A percentile compares a stretch with the other conserved stretches of the same genome.
Conservation (phyloP, 2,797 vertebrate genomes). For the Hemibagrus guttatus region DNA sequence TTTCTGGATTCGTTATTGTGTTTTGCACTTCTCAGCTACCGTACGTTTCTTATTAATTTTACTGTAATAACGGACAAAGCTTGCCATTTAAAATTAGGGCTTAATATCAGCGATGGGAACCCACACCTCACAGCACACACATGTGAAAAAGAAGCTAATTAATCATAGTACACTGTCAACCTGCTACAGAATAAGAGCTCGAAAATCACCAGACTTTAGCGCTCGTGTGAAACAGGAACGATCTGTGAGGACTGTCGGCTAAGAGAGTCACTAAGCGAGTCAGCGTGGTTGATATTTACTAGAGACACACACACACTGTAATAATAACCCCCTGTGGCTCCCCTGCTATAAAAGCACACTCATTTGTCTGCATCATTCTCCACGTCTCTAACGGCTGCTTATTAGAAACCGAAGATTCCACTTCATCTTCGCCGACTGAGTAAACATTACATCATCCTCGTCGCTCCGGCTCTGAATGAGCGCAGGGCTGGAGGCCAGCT, state of each 20-base stretch:
- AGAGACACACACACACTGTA: not conserved
- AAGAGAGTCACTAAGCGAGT: not conserved
- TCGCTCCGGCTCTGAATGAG: not conserved
- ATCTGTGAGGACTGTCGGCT: not conserved
- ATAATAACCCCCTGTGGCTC: constrained; percentile 1
- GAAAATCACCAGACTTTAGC: not conserved
- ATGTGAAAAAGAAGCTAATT: constrained; percentile 1
- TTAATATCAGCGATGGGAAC: not conserved
- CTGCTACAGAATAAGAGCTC: not conserved
- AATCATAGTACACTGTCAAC: constrained; percentile 13
- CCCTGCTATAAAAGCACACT: constrained; percentile 9
- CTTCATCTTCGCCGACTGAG: not conserved
- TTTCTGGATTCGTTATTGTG: too few species aligned
- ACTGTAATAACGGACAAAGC: not conserved
- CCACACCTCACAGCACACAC: not conserved
- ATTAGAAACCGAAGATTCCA: constrained; percentile 10
- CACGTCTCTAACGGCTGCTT: not conserved
- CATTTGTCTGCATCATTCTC: constrained; percentile 3
- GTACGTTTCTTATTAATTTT: not conserved
- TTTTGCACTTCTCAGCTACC: too few species aligned
- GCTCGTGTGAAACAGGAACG: not conserved
- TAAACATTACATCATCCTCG: not conserved
- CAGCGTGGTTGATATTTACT: not conserved
- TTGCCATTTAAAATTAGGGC: not conserved
- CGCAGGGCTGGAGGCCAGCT: not conserved